phyloP scores from a whole-genome alignment of 2,113 vertebrate genomes.

The Xenotilapia flavipinnis region DNA sequence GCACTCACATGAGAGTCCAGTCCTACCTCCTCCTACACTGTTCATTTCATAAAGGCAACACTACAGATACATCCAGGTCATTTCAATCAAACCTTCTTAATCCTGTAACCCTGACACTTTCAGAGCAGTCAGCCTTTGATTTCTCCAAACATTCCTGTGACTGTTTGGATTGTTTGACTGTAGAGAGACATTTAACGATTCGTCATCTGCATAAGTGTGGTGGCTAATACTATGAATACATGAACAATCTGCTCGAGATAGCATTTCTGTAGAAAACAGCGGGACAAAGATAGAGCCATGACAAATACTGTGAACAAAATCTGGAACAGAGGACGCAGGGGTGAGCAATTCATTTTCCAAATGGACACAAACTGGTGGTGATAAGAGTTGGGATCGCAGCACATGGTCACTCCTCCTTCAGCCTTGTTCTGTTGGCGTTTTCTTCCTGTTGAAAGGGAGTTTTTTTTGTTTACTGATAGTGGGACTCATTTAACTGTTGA shows the following conservation, averaged over 20 bases:
- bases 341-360: background rate
- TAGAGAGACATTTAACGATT: background rate
- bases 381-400: rapidly evolving
- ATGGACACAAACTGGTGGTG: background rate
- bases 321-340: background rate
- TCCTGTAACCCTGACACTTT: background rate
- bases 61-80: background rate
- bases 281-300: rapidly evolving
- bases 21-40: background rate
- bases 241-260: background rate
- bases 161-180: background rate
- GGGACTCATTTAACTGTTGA: background rate
- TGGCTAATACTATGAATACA: rapidly evolving
- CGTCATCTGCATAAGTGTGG: background rate
- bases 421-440: rapidly evolving
- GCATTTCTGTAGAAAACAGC: background rate
- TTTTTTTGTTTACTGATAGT: background rate
- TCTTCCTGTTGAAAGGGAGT: background rate
- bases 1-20: rapidly evolving
- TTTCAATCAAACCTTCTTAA: background rate
- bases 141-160: background rate
- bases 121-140: rapidly evolving
- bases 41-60: rapidly evolving
- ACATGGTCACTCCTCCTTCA: background rate
- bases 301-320: rapidly evolving